Percentiles rank a stretch among this genome's conserved stretches.
phyloP scores from a whole-genome alignment of 2,797 vertebrate species.

The Urocyon cinereoargenteus region DNA sequence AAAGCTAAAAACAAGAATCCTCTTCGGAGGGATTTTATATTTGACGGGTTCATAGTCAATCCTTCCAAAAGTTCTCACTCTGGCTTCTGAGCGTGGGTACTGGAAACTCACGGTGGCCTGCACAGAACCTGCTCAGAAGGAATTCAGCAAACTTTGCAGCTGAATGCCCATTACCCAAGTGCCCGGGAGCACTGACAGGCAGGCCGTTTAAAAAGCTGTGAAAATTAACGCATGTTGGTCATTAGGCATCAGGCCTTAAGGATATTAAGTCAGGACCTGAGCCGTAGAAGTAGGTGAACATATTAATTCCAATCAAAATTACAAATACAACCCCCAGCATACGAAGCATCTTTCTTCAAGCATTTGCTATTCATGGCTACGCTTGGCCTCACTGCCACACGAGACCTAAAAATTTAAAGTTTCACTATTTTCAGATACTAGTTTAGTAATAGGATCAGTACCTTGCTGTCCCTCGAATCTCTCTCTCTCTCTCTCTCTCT shows the following conservation, averaged over 20 bases:
- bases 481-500: not conserved
- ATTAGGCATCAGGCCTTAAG: not conserved
- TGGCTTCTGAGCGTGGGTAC: slow-evolving; percentile 13
- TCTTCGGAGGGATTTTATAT: slow-evolving; percentile 46
- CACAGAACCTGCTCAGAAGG: not conserved
- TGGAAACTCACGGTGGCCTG: not conserved
- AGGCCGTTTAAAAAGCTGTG: not conserved
- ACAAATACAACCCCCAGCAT: not conserved
- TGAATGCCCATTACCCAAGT: fast-evolving
- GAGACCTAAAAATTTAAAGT: slow-evolving; percentile 49
- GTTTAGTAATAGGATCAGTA: not conserved
- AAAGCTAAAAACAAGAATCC: not conserved
- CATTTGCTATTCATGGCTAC: not conserved
- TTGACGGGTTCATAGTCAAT: not conserved
- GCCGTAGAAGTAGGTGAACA: slow-evolving; percentile 30
- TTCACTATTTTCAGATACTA: not conserved
- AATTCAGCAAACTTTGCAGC: not conserved
- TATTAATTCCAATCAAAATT: slow-evolving; percentile 72
- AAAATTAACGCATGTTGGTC: slow-evolving; percentile 7
- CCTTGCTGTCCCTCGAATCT: not conserved
- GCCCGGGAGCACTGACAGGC: not conserved
- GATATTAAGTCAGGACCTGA: slow-evolving; percentile 38
- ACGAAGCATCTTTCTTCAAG: not conserved
- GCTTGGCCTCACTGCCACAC: not conserved
- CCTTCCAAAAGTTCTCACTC: slow-evolving; percentile 32